Conservation (phyloP, 1,140 invertebrate genomes). For the Dolichoris vasculosae region DNA sequence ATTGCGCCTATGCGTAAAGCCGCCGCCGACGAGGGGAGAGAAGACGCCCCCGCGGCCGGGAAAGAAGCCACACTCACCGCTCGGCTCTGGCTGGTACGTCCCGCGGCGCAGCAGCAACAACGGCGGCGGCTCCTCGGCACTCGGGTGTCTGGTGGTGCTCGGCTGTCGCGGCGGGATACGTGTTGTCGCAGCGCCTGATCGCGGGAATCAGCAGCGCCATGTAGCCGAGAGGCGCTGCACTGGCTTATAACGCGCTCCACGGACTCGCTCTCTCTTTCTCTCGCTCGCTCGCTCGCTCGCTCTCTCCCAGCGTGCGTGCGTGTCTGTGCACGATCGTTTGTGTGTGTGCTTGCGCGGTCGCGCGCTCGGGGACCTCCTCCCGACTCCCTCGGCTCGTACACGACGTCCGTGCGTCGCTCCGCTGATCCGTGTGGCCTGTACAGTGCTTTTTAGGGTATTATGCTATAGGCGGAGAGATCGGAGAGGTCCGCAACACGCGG, state of each 20-base stretch:
- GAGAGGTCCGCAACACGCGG: conserved; percentile 29
- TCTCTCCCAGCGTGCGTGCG: too few relatives aligned
- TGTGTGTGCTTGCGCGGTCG: conserved; percentile 4
- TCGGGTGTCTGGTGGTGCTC: background rate
- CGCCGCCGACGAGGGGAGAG: background rate
- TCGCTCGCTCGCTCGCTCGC: too few relatives aligned
- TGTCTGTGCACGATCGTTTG: too few relatives aligned
- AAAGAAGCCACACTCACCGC: conserved; percentile 16
- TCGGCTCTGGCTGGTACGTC: conserved; percentile 1
- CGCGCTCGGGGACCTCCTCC: background rate
- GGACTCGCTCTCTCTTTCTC: too few relatives aligned
- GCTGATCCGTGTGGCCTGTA: background rate
- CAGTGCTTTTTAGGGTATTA: conserved; percentile 36
- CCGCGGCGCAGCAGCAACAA: background rate
- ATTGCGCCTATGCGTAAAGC: conserved; percentile 2
- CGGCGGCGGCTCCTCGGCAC: background rate
- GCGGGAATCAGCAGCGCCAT: conserved; percentile 34
- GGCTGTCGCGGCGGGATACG: background rate
- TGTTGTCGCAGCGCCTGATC: background rate
- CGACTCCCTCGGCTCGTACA: background rate
- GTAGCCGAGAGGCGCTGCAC: conserved; percentile 22
- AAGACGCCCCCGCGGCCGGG: conserved; percentile 8
- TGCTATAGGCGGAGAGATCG: conserved; percentile 1
- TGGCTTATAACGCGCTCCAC: conserved; percentile 13
- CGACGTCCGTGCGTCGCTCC: background rate